Percentiles rank a stretch among this genome's conserved stretches.
phyloP scores from a whole-genome alignment of 2,888 invertebrate genomes.

The Dryomyza anilis region DNA sequence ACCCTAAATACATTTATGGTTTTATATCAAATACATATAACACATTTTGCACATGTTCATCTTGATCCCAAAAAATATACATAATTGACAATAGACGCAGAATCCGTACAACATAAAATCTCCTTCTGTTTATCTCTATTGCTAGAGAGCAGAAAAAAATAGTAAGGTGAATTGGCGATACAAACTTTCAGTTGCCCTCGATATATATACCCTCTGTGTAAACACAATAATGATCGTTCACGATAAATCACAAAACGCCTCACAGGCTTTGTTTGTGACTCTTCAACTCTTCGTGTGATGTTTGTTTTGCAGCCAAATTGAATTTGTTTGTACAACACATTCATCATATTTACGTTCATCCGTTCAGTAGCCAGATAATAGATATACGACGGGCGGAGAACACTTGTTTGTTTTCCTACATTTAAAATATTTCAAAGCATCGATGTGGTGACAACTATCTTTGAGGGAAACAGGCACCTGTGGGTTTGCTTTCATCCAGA shows the following conservation, averaged over 20 bases:
- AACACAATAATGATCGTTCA: no score
- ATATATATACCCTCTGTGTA: no score
- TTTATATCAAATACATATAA: neutral
- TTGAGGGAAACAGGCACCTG: slow-evolving; percentile 32
- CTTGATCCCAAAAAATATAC: no score
- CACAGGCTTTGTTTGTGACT: no score
- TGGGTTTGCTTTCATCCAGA: neutral
- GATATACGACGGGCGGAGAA: neutral
- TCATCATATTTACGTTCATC: no score
- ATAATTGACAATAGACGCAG: no score
- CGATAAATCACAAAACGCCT: slow-evolving; percentile 17
- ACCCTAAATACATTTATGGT: neutral
- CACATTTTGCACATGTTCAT: neutral
- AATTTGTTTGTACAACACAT: slow-evolving; percentile 2
- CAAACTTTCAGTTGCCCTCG: slow-evolving; percentile 3
- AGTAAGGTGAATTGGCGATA: slow-evolving; percentile 14
- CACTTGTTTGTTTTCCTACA: slow-evolving; percentile 33
- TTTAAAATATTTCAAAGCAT: neutral
- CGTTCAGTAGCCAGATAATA: neutral
- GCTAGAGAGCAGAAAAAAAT: no score
- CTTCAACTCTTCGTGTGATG: slow-evolving; percentile 6
- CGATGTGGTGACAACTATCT: neutral
- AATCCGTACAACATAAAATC: slow-evolving; percentile 8
- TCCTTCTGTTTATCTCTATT: neutral
- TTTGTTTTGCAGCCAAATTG: slow-evolving; percentile 10